Base-by-base conservation (phyloP, 2,797 vertebrate genomes). In the Thamnophis elegans region DNA sequence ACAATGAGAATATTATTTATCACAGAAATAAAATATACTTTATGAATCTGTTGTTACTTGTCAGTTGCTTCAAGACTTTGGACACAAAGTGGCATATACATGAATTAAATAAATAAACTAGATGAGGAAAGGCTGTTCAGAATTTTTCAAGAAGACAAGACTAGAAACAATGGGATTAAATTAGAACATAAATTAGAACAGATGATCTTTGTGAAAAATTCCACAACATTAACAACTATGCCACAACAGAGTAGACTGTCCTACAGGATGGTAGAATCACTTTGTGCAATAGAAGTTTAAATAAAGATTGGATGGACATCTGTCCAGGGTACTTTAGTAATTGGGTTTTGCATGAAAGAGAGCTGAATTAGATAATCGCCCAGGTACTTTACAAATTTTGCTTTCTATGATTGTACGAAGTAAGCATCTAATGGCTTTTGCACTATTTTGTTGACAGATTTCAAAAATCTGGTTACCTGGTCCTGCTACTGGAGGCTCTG, bases 401-500 rank as follows among this genome's bases (percentile, higher is more conserved):
- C 18, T 36, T 78, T 42, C 32, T 78, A 22, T 78, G 73, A 82
- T 82, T 47, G 10, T 25, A 47, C 25, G 36, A 82, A 91, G 56
- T 32, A 16, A 36, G 6, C 25, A 7, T 14, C 42, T 28, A 73
- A 55, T 73, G 32, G 25, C 54, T 8, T 42, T 11, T 28, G 26
- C 20, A 55, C 16, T 26, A 26, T 73, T 89, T 87, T 28, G 54
- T 0, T 42, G 12, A 36, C 0, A 88, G 47, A 6, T 88, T 26
- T 54, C 87, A 68, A 91, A 1, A 32, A 32, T 1, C 90, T n/a
- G 9, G 88, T 97, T 98, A 99, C 99, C 99, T 98, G 99, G 99
- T 96, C 99, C 99, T 25, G 99, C 99, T 36, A 99, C 98, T 0
- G 99, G 99, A 86, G 99, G 99, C 94, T 99, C 99, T 0, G 99